Evolutionary conservation across 2,888 invertebrate species (phyloP).

Genomic region (Sphaeridia pumilis): DNA sequence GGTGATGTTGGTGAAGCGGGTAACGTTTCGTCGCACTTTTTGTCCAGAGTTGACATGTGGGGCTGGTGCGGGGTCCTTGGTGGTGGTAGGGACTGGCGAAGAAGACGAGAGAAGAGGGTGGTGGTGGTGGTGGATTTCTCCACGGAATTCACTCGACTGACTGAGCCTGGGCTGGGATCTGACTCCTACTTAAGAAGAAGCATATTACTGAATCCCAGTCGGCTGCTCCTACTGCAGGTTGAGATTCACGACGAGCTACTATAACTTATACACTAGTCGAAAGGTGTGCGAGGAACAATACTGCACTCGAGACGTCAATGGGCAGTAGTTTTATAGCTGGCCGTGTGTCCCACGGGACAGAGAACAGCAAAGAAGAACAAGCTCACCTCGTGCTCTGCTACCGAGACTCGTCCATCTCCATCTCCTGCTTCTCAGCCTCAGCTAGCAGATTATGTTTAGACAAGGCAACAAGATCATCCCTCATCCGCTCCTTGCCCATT

Average conservation of each 20-base stretch:
- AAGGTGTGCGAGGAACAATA: not conserved
- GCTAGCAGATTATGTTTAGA: too few relatives aligned
- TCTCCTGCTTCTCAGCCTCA: too few relatives aligned
- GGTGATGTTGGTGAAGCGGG: too few relatives aligned
- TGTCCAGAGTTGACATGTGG: too few relatives aligned
- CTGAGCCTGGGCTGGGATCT: not conserved
- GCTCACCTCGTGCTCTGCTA: not conserved
- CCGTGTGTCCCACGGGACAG: not conserved
- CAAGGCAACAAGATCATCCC: too few relatives aligned
- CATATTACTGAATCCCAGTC: not conserved
- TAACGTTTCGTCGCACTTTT: too few relatives aligned
- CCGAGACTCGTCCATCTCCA: too few relatives aligned
- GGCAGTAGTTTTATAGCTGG: slow-evolving; percentile 2
- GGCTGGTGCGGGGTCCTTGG: too few relatives aligned
- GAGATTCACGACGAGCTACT: not conserved
- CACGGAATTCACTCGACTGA: not conserved
- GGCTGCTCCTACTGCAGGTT: not conserved
- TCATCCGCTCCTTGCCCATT: too few relatives aligned
- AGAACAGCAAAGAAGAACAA: not conserved
- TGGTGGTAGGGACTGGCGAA: too few relatives aligned
- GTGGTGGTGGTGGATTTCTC: slow-evolving; percentile 3
- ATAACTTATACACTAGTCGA: slow-evolving; percentile 2
- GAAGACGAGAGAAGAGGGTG: too few relatives aligned
- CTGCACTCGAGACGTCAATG: not conserved
- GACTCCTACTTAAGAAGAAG: not conserved